Evolutionary conservation across 1,140 invertebrate genomes (phyloP).

Genomic region (Drosophila mojavensis): DNA sequence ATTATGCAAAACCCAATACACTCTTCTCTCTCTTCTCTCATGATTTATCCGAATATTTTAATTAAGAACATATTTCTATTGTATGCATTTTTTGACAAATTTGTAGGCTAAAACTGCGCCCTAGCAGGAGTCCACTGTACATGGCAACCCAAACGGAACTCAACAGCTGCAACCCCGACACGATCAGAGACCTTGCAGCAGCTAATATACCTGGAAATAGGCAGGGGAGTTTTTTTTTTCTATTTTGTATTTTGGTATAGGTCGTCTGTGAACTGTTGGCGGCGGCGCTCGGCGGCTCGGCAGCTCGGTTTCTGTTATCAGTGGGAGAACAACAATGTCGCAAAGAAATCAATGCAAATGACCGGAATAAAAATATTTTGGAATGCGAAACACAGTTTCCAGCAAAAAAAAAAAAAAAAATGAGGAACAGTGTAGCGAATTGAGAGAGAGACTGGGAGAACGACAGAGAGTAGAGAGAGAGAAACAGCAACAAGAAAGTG

Average conservation of each 20-base stretch:
- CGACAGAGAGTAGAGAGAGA: slow-evolving; percentile 11
- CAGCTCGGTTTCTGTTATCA: slow-evolving; percentile 14
- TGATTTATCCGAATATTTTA: too few relatives aligned
- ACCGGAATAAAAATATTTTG: slow-evolving; percentile 48
- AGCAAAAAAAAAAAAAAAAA: slow-evolving; percentile 28
- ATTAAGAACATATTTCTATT: too few relatives aligned
- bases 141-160: background rate
- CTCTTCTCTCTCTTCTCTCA: too few relatives aligned
- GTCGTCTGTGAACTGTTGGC: slow-evolving; percentile 10
- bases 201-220: background rate
- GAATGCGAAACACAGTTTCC: slow-evolving; percentile 57
- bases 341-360: slow-evolving; percentile 19
- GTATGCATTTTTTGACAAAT: background rate
- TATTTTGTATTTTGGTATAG: background rate
- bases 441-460: background rate
- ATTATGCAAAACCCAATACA: too few relatives aligned
- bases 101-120: background rate
- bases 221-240: background rate
- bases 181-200: background rate
- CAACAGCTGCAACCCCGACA: background rate
- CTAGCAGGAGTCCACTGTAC: background rate
- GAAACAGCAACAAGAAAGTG: background rate
- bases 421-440: slow-evolving; percentile 36
- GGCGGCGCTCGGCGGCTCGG: background rate
- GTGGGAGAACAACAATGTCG: slow-evolving; percentile 24